These are phyloP conservation scores for Ctenopoma kingsleyae DNA, from an alignment of 2,797 vertebrate genomes.

Conservation along the genomic window DNA sequence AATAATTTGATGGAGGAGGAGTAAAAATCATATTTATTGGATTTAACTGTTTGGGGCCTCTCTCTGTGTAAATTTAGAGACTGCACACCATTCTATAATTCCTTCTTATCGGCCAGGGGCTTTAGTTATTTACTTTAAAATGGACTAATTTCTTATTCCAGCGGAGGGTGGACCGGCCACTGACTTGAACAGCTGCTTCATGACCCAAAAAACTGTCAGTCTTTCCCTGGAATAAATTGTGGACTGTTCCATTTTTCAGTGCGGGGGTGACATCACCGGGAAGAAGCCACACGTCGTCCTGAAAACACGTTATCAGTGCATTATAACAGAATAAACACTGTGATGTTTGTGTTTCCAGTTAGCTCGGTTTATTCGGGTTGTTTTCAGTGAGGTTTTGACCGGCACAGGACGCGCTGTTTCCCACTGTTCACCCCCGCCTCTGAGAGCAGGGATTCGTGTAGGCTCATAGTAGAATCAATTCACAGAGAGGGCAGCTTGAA, in stretches of 20 bases:
- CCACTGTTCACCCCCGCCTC: constrained; percentile 60
- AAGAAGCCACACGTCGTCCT: too few relatives aligned
- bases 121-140: constrained; percentile 89
- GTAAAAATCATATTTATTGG: constrained; percentile 75
- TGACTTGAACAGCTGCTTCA: constrained; percentile 92
- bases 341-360: rapidly evolving
- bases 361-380: rapidly evolving
- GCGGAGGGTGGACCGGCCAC: constrained; percentile 85
- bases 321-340: neutral
- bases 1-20: constrained; percentile 75
- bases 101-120: constrained; percentile 86
- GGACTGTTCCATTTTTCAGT: constrained; percentile 81
- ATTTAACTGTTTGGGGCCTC: constrained; percentile 79
- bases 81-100: constrained; percentile 85
- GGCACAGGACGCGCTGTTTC: neutral
- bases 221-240: constrained; percentile 94
- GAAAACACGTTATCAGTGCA: rapidly evolving
- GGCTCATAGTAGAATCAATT: constrained; percentile 92
- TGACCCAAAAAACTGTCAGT: constrained; percentile 95
- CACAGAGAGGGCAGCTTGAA: constrained; percentile 89
- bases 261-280: constrained; percentile 46
- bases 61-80: constrained; percentile 78
- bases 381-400: neutral
- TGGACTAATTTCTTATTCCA: constrained; percentile 91
- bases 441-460: constrained; percentile 75